Conservation (phyloP, 2,888 invertebrate species). For the Hirtodrosophila trivittata region DNA sequence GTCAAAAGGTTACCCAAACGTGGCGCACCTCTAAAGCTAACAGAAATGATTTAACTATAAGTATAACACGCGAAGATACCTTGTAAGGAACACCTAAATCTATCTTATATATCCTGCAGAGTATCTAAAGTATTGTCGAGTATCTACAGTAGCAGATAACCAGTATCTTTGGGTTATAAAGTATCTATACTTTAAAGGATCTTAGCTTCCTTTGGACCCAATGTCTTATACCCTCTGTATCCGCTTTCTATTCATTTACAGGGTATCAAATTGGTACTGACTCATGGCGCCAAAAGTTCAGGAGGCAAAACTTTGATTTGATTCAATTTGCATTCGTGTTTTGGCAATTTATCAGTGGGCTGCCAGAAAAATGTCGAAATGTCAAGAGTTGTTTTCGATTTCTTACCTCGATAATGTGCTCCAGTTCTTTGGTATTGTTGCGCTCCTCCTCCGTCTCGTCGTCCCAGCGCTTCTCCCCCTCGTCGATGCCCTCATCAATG, state of each 20-base stretch:
- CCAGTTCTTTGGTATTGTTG: constrained; percentile 84
- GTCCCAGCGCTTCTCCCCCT: constrained; percentile 86
- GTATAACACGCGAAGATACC: constrained; percentile 5
- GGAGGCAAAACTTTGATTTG: constrained; percentile 49
- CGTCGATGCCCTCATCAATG: constrained; percentile 93
- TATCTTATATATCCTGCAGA: no score
- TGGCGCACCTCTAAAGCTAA: constrained; percentile 56
- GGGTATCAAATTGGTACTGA: constrained; percentile 39
- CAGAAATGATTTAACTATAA: not conserved
- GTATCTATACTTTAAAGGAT: no score
- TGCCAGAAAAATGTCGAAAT: constrained; percentile 57
- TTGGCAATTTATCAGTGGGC: constrained; percentile 54
- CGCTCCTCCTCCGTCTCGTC: constrained; percentile 86
- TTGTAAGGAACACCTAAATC: not conserved
- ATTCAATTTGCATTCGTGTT: constrained; percentile 62
- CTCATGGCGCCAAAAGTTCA: constrained; percentile 42
- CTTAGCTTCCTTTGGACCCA: no score
- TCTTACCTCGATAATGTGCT: constrained; percentile 84
- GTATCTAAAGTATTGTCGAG: no score
- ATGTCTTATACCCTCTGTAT: no score
- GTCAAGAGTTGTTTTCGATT: constrained; percentile 48
- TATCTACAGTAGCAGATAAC: no score
- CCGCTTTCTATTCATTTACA: not conserved
- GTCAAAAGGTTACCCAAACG: constrained; percentile 72
- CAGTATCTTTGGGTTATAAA: no score